Base-by-base conservation (phyloP, 2,113 vertebrate genomes). In the Hydrochoerus hydrochaeris region DNA sequence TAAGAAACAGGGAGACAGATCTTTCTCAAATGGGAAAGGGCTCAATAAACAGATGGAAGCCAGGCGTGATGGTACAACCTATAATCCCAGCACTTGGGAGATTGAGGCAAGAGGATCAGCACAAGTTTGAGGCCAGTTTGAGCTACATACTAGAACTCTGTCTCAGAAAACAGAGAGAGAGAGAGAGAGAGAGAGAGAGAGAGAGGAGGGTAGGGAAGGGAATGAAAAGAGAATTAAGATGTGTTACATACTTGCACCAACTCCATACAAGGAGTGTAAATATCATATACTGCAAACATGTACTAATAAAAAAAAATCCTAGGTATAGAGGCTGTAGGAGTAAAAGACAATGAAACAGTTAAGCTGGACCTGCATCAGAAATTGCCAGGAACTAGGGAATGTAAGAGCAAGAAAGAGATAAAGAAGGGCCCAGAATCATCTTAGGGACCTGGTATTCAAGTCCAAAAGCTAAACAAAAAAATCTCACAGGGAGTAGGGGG, bases 401-500 rank as follows among this genome's bases (percentile, higher is more conserved):
- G 54, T 65, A 35, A 28, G 20, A 90, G 35, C n/a, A 84, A n/a
- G 14, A 38, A 65, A 38, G 16, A 96, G 46, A 89, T 10, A 96
- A 88, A 83, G 46, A 65, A 20, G 7, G 73, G 16, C n/a, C 88
- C 81, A 81, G 57, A 75, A 80, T 80, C 75, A 87, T 41, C 35
- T 19, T 10, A 58, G 57, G 3, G 38, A 60, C n/a, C 57, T 60
- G 4, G 63, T 35, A 32, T 49, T 38, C 44, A 85, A 92, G 63
- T 88, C 52, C 44, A 94, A 88, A 97, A 46, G 14, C 41, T 49
- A 9, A 90, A 77, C 22, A 82, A 77, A 94, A 96, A 69, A 75
- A 41, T 57, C 52, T 69, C 65, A 65, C 22, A 2, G 41, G 71
- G 3, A 62, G 49, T 52, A n/a, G 26, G 20, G 35, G 11, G 35